A percentile compares a stretch with the other conserved stretches of the same genome.
Evolutionary conservation across 2,888 invertebrate genomes (phyloP).

Genomic region (Operophtera brumata): DNA sequence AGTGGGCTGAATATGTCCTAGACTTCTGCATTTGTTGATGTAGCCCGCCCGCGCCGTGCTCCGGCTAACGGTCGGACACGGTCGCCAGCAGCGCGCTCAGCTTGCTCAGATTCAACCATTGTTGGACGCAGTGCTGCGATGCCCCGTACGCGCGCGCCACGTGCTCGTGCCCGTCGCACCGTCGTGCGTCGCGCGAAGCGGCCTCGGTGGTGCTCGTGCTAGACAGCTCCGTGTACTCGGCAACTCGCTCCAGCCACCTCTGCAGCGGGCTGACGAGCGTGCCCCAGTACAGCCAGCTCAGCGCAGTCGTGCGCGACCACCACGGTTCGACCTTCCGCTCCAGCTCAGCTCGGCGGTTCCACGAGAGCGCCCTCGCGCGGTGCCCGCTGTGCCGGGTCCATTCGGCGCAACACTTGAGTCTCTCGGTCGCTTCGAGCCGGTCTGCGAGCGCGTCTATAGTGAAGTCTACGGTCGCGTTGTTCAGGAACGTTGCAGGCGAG

Average conservation of each 20-base stretch:
- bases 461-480: conserved; percentile 39
- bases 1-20: not conserved
- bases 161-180: conserved; percentile 9
- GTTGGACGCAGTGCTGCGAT: conserved; percentile 39
- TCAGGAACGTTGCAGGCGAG: conserved; percentile 1
- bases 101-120: conserved; percentile 56
- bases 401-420: conserved; percentile 53
- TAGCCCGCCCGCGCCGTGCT: not conserved
- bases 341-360: conserved; percentile 44
- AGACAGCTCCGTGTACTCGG: conserved; percentile 47
- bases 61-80: conserved; percentile 56
- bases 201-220: conserved; percentile 16
- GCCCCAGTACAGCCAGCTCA: conserved; percentile 64
- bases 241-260: conserved; percentile 62
- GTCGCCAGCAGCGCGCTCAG: conserved; percentile 53
- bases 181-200: not conserved
- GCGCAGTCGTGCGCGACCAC: conserved; percentile 56
- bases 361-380: conserved; percentile 23
- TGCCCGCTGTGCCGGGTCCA: conserved; percentile 50
- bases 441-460: conserved; percentile 20
- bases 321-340: conserved; percentile 38
- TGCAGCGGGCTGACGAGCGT: conserved; percentile 62
- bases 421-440: conserved; percentile 22
- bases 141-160: conserved; percentile 1
- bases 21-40: not conserved